These are phyloP conservation scores for Cheirogaleus medius DNA, from an alignment of 2,113 vertebrate species.

Conservation along the genomic window DNA sequence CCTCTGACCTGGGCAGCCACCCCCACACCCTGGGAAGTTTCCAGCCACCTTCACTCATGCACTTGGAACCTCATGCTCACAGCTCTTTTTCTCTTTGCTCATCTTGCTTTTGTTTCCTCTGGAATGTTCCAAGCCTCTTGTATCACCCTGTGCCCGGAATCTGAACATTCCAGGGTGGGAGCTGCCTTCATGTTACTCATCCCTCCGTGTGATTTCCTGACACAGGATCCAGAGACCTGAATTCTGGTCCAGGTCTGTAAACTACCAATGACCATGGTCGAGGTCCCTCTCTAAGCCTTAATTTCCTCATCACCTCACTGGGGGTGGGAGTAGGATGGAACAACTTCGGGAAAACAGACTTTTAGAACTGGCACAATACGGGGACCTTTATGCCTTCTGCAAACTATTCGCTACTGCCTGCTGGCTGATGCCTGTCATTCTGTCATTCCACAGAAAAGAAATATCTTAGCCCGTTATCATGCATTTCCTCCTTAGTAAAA, in stretches of 20 bases:
- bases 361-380: not conserved
- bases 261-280: not conserved
- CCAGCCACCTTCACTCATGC: not conserved
- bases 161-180: constrained; percentile 23
- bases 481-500: not conserved
- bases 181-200: not conserved
- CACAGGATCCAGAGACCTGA: not conserved
- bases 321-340: not conserved
- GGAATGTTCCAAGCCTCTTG: constrained; percentile 56
- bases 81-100: constrained; percentile 29
- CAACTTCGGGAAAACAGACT: not conserved
- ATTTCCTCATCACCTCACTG: not conserved
- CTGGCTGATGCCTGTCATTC: not conserved
- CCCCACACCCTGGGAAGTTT: not conserved
- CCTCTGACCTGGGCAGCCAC: not conserved
- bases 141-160: constrained; percentile 8
- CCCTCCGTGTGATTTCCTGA: not conserved
- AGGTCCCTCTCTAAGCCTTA: not conserved
- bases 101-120: constrained; percentile 53
- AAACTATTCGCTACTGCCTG: not conserved
- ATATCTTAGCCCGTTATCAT: not conserved
- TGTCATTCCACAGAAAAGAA: not conserved
- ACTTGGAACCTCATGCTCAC: not conserved
- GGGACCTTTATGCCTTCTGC: not conserved
- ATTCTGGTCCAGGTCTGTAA: not conserved